Conservation (phyloP, 2,113 vertebrate genomes). For the Solea senegalensis region DNA sequence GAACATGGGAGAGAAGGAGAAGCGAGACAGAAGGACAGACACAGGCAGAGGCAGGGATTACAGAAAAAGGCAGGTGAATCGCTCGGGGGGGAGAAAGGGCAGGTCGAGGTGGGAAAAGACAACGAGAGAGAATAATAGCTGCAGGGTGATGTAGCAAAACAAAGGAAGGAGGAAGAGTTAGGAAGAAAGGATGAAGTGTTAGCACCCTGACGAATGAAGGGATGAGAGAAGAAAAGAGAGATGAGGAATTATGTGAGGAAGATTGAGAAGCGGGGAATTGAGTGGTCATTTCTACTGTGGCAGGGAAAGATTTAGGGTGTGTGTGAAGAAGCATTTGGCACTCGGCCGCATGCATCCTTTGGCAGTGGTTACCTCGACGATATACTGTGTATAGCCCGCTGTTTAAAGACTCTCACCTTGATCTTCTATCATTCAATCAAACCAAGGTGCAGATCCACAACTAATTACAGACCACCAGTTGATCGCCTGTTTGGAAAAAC, state of each 20-base stretch:
- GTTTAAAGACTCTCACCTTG: slow-evolving; percentile 44
- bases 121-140: slow-evolving; percentile 40
- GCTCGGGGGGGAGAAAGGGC: slow-evolving; percentile 23
- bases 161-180: slow-evolving; percentile 15
- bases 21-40: slow-evolving; percentile 12
- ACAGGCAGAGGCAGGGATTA: neutral
- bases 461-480: neutral
- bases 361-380: slow-evolving; percentile 22
- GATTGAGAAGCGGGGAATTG: neutral
- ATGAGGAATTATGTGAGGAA: slow-evolving; percentile 17
- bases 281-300: slow-evolving; percentile 29
- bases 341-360: neutral
- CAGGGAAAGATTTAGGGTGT: slow-evolving; percentile 2
- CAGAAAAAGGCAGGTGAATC: slow-evolving; percentile 31
- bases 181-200: slow-evolving; percentile 25
- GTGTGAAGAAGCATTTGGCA: slow-evolving; percentile 27
- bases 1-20: neutral
- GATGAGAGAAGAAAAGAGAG: slow-evolving; percentile 1
- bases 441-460: neutral
- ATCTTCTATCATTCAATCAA: slow-evolving; percentile 25
- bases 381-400: slow-evolving; percentile 9
- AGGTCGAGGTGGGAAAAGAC: slow-evolving; percentile 28
- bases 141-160: slow-evolving; percentile 25
- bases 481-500: no score
- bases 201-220: slow-evolving; percentile 27